Evolutionary conservation across 2,797 vertebrate species (phyloP).

Genomic region (Poecilia velifera): DNA sequence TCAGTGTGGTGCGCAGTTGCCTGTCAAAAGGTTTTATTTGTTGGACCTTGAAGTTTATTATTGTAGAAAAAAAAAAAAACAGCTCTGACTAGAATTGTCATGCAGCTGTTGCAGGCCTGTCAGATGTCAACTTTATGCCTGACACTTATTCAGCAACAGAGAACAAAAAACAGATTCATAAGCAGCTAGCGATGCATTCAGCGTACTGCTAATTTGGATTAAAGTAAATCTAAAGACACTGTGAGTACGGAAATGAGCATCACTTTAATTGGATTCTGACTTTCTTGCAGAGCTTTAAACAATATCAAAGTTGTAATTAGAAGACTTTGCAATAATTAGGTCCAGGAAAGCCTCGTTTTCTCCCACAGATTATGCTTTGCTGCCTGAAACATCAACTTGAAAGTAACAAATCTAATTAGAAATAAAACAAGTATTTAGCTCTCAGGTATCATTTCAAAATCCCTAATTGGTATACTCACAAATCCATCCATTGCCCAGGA

Average conservation of each 20-base stretch:
- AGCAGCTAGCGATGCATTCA: slow-evolving; percentile 4
- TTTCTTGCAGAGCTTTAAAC: slow-evolving; percentile 4
- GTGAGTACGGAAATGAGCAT: background rate
- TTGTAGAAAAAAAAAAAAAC: slow-evolving; percentile 15
- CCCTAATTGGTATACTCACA: slow-evolving; percentile 83
- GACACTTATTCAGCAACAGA: slow-evolving; percentile 44
- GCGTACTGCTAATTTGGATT: slow-evolving; percentile 18
- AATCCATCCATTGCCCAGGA: slow-evolving; percentile 98
- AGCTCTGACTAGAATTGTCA: slow-evolving; percentile 22
- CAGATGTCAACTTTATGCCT: slow-evolving; percentile 29
- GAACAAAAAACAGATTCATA: slow-evolving; percentile 13
- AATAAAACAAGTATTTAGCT: slow-evolving; percentile 29
- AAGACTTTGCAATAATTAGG: slow-evolving; percentile 21
- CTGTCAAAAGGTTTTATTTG: slow-evolving; percentile 50
- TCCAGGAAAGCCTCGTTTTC: slow-evolving; percentile 20
- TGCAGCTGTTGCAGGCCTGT: slow-evolving; percentile 19
- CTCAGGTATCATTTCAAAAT: slow-evolving; percentile 39
- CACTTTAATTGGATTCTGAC: background rate
- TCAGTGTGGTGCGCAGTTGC: slow-evolving; percentile 31
- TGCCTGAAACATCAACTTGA: slow-evolving; percentile 21
- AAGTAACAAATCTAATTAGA: background rate
- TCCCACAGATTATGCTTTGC: slow-evolving; percentile 5
- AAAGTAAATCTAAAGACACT: background rate
- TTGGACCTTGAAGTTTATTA: slow-evolving; percentile 57
- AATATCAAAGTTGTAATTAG: slow-evolving; percentile 34